These are phyloP conservation scores for Lates calcarifer DNA, from an alignment of 2,113 vertebrate genomes.

Conservation along the genomic window DNA sequence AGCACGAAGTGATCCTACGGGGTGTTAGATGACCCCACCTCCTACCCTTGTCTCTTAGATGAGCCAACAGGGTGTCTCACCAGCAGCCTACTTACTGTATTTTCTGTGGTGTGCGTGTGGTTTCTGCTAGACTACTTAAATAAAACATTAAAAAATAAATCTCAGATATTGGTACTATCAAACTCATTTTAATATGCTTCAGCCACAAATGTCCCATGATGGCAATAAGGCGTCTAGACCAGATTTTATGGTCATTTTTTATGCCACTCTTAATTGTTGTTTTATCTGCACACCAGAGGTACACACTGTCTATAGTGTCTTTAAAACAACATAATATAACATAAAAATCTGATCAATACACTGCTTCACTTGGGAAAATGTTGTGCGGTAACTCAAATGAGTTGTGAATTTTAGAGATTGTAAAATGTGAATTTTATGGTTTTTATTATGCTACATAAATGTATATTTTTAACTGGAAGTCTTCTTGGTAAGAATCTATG, in stretches of 20 bases:
- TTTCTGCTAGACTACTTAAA: conserved; percentile 17
- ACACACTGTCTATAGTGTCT: conserved; percentile 37
- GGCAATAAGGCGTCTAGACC: conserved; percentile 63
- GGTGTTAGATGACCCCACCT: conserved; percentile 30
- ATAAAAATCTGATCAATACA: conserved; percentile 55
- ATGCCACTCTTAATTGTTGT: conserved; percentile 54
- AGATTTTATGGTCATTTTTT: conserved; percentile 59
- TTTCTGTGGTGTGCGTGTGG: neutral
- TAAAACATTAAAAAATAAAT: conserved; percentile 48
- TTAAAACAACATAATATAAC: conserved; percentile 22
- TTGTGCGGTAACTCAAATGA: conserved; percentile 9
- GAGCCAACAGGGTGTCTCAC: conserved; percentile 42
- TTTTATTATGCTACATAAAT: neutral
- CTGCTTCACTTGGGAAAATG: conserved; percentile 13
- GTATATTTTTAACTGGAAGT: neutral
- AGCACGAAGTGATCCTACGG: conserved; percentile 18
- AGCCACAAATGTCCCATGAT: conserved; percentile 48
- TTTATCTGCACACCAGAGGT: conserved; percentile 52
- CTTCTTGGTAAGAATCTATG: neutral
- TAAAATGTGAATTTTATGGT: conserved; percentile 10
- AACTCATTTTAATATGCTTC: conserved; percentile 45
- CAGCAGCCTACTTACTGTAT: conserved; percentile 24
- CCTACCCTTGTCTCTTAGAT: conserved; percentile 24
- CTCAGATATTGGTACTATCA: conserved; percentile 39
- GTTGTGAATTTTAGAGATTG: neutral